phyloP scores from a whole-genome alignment of 2,888 invertebrate genomes.

The Epsilonema sp. region DNA sequence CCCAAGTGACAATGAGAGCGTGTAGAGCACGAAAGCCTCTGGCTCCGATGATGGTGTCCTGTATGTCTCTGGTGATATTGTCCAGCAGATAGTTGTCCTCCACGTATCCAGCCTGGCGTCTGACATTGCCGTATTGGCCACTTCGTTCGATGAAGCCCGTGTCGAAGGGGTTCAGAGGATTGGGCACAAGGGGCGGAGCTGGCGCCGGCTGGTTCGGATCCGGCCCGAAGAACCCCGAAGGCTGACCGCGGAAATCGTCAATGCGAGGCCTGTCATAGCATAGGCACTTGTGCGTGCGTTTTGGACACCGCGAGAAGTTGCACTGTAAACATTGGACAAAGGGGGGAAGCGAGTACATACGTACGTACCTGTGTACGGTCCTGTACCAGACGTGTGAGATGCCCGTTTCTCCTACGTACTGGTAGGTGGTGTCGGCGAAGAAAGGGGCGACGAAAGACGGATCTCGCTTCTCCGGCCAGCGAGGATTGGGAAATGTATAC shows the following conservation, averaged over 20 bases:
- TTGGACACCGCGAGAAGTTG: too few relatives aligned
- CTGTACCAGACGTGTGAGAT: constrained; percentile 19
- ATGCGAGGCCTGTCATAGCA: too few relatives aligned
- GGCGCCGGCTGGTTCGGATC: not conserved
- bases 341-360: too few relatives aligned
- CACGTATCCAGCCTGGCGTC: constrained; percentile 8
- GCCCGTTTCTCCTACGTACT: constrained; percentile 19
- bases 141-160: not conserved
- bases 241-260: too few relatives aligned
- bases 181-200: not conserved
- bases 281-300: too few relatives aligned
- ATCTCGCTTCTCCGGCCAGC: constrained; percentile 16
- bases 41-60: constrained; percentile 62
- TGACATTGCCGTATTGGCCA: not conserved
- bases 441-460: constrained; percentile 16
- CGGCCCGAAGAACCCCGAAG: not conserved
- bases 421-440: constrained; percentile 16
- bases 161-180: not conserved
- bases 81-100: constrained; percentile 16
- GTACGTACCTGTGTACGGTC: constrained; percentile 11
- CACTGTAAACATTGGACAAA: too few relatives aligned
- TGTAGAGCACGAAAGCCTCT: constrained; percentile 71
- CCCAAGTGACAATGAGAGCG: constrained; percentile 70
- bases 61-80: constrained; percentile 46
- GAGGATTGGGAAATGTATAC: constrained; percentile 18